phyloP scores from a whole-genome alignment of 2,888 invertebrate species.

The Petrolisthes cinctipes region DNA sequence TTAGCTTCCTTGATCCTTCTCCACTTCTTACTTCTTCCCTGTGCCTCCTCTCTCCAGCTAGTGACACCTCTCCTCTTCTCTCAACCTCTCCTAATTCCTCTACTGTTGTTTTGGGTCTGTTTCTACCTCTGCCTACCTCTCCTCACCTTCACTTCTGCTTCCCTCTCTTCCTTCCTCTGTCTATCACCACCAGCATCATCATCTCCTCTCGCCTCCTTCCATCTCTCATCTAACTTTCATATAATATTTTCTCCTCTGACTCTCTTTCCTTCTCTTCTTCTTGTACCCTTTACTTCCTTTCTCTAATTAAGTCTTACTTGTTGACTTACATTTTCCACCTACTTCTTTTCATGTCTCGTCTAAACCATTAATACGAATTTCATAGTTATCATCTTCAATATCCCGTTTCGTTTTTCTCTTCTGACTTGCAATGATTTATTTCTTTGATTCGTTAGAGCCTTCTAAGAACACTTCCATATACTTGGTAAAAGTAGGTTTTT shows the following conservation, averaged over 20 bases:
- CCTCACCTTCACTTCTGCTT: not conserved
- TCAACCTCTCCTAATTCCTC: not conserved
- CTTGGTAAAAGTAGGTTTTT: too few species aligned
- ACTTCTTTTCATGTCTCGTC: not conserved
- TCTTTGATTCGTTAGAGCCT: not conserved
- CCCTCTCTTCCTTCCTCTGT: not conserved
- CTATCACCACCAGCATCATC: not conserved
- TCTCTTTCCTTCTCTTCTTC: not conserved
- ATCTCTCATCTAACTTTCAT: not conserved
- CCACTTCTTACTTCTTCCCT: not conserved
- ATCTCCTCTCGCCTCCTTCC: not conserved
- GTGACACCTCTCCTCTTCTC: not conserved
- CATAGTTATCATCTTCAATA: not conserved
- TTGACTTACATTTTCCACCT: not conserved
- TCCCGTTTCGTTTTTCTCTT: not conserved
- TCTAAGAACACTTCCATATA: too few species aligned
- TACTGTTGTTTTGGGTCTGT: too few species aligned
- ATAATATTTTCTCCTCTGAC: too few species aligned
- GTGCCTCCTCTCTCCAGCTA: not conserved
- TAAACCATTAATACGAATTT: not conserved
- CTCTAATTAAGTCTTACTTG: not conserved
- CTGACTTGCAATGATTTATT: not conserved
- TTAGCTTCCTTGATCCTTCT: not conserved
- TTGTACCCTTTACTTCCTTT: not conserved
- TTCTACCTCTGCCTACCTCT: not conserved